Base-by-base conservation (phyloP, 2,888 invertebrate species). In the Ectemnius lituratus region DNA sequence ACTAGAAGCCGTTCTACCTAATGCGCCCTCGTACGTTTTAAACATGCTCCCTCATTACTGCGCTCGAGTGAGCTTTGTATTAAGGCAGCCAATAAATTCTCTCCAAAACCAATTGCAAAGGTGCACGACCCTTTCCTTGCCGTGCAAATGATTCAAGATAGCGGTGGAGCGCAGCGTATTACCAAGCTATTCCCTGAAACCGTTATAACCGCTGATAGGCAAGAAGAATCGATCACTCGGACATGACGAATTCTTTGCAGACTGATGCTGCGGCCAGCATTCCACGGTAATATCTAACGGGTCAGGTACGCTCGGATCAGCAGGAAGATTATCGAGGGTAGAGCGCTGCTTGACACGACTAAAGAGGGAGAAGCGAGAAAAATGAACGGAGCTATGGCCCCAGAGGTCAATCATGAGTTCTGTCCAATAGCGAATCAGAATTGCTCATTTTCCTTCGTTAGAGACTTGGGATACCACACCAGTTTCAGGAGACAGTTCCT, bases 351-450 rank as follows among this genome's bases (percentile, higher is more conserved):
- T 2, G 20, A 20, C 23, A 14, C 63, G 67, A 60, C 56, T 23
- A 23, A 23, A 23, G 23, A 23, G 23, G 23, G 23, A 45, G n/a
- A 56, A 14, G 61, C 2, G 11, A 23, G 49, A 62, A 62, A 45
- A 62, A 28, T 20, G 23, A 16, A 11, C 5, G 11, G 1, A n/a
- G 58, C 37, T 49, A 23, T 46, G 18, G 62, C 8, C 65, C 69
- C 66, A 74, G 27, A 61, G 75, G 62, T 74, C 74, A 70, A 76
- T 49, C 75, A 75, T 70, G 68, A 73, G 37, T 37, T 1, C 68
- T 68, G 56, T 46, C 20, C 27, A 64, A 75, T 65, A 52, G 16
- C 8, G 57, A 64, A 73, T 73, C 75, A 60, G 64, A 52, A 62
- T 67, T 45, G 27, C 70, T 70, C 67, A 67, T 75, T 72, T 72